phyloP scores from a whole-genome alignment of 2,113 vertebrate species.

The Ornithorhynchus anatinus region DNA sequence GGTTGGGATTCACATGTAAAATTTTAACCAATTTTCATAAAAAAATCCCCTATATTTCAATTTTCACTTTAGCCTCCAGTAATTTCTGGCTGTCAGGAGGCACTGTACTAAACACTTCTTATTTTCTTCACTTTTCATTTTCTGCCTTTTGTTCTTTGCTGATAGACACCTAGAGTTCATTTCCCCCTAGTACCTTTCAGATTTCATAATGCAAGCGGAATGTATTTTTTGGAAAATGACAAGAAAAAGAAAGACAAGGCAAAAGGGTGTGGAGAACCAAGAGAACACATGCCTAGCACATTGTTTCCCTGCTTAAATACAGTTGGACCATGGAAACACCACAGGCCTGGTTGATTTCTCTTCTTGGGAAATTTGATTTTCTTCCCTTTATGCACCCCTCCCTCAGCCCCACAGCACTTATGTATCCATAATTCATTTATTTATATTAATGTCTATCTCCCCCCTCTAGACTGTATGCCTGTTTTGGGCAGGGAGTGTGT shows the following conservation, averaged over 20 bases:
- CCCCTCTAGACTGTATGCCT: too few species aligned
- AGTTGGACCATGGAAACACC: too few species aligned
- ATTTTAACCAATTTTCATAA: conserved; percentile 59
- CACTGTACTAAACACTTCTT: conserved; percentile 46
- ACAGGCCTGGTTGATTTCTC: too few species aligned
- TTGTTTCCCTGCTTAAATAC: too few species aligned
- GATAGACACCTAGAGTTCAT: conserved; percentile 15
- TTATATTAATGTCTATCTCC: too few species aligned
- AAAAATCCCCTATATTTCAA: conserved; percentile 51
- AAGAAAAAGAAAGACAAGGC: background rate
- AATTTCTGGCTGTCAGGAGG: conserved; percentile 47
- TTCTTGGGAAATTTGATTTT: too few species aligned
- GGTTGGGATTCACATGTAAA: conserved; percentile 70
- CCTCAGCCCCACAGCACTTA: too few species aligned
- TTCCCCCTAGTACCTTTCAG: conserved; percentile 19
- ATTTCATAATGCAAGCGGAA: conserved; percentile 40
- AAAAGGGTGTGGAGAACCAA: background rate
- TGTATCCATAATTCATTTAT: too few species aligned
- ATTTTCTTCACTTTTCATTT: conserved; percentile 42
- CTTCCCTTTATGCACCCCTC: too few species aligned
- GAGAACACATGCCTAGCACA: background rate
- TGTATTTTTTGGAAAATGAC: conserved; percentile 36
- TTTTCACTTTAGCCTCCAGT: conserved; percentile 53
- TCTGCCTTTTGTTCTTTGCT: conserved; percentile 27
- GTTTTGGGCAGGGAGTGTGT: too few species aligned